A percentile compares a stretch with the other conserved stretches of the same genome.
phyloP scores from a whole-genome alignment of 1,140 invertebrate genomes.

The Semibalanus balanoides region DNA sequence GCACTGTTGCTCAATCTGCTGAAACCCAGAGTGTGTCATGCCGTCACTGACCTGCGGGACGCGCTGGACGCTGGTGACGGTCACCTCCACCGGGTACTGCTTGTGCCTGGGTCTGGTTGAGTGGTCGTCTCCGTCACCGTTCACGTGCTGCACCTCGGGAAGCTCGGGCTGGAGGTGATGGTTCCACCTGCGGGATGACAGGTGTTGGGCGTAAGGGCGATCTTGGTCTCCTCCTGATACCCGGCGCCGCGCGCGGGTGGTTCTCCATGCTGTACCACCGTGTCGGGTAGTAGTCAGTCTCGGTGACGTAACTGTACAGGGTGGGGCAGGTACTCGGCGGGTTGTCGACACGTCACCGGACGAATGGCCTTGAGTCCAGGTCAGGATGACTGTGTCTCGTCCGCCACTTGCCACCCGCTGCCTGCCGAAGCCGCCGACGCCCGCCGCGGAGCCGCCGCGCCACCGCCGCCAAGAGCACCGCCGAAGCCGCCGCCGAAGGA shows the following conservation, averaged over 20 bases:
- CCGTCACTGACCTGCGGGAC: background rate
- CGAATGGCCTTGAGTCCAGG: background rate
- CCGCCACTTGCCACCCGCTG: constrained; percentile 16
- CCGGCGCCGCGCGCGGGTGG: constrained; percentile 12
- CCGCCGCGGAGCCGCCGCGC: no score
- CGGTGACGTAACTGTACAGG: constrained; percentile 22
- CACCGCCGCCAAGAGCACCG: background rate
- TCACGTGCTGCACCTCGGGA: background rate
- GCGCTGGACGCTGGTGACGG: background rate
- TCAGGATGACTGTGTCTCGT: constrained; percentile 1
- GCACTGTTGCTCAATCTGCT: no score
- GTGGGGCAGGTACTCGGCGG: constrained; percentile 19
- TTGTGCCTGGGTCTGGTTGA: background rate
- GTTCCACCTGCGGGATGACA: background rate
- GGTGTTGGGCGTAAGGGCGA: background rate
- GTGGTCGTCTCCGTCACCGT: constrained; percentile 2
- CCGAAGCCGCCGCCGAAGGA: constrained; percentile 24
- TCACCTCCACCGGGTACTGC: background rate
- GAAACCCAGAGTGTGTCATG: background rate
- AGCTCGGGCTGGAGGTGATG: background rate
- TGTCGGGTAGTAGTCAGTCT: constrained; percentile 21
- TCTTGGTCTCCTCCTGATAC: background rate
- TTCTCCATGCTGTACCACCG: constrained; percentile 21
- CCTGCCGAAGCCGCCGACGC: no score
- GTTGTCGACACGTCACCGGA: constrained; percentile 1